Base-by-base conservation (phyloP, 2,888 invertebrate genomes). In the Antitype chi region DNA sequence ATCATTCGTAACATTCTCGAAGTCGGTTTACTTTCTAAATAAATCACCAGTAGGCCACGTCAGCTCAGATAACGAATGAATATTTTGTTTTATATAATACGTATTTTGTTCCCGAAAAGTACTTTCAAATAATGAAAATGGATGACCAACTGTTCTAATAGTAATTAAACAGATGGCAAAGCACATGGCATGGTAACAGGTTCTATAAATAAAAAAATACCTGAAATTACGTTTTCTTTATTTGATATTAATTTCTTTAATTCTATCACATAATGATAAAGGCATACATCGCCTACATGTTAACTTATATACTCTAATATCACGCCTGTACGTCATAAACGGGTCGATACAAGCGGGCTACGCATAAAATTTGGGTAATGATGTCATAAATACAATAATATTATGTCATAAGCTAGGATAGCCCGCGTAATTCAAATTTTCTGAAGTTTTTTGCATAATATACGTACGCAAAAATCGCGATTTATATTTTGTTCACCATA, bases 21-120 rank as follows among this genome's bases (percentile, higher is more conserved):
- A 28, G 49, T 67, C 1, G 15, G 25, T n/a, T 64, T n/a, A 69
- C 71, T 78, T 78, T 74, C 59, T 60, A 57, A 59, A 70, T 70
- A 53, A 59, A 43, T 62, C 23, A 32, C 9, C 20, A 64, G 43
- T 25, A 77, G 68, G 67, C 76, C 83, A 84, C 81, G 84, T 84
- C 84, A 84, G 68, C 28, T 28, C n/a, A 13, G 64, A 72, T 82
- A 82, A 62, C 60, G 62, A 68, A 63, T 47, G 43, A 8, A 38
- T 38, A 38, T 38, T 32, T 32, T 32, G 4, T 32, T 32, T 32
- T 32, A 32, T 32, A 32, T 38, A 38, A 13, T 13, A 64, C 38
- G 4, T 57, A 23, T 49, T 64, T 15, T 57, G 23, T 55, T 20
- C 1, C n/a, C 6, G 38, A 64, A 62, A 57, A 55, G 0, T 9